Percentiles rank a stretch among this genome's conserved stretches.
Conservation (phyloP, 2,113 vertebrate genomes). For the Pampusana beccarii region DNA sequence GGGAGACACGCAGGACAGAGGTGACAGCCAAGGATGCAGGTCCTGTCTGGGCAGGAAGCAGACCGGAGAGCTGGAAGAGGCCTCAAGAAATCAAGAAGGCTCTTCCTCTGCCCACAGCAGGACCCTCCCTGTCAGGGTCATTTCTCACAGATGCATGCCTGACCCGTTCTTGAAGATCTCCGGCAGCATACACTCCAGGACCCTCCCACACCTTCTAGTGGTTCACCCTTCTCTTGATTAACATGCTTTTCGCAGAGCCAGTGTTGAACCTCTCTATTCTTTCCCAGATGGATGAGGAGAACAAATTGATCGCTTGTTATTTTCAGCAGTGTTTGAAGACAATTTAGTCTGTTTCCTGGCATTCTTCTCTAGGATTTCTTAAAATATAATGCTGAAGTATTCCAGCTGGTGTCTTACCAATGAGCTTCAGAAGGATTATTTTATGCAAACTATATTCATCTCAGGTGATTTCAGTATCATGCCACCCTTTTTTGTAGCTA, state of each 20-base stretch:
- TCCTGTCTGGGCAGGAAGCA: neutral
- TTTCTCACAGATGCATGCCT: neutral
- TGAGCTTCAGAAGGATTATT: neutral
- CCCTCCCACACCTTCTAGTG: neutral
- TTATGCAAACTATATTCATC: neutral
- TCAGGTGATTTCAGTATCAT: neutral
- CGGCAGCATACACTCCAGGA: neutral
- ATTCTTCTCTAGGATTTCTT: neutral
- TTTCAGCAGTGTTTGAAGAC: neutral
- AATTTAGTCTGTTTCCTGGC: neutral
- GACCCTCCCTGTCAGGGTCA: neutral
- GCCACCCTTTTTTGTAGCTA: neutral
- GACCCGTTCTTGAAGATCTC: neutral
- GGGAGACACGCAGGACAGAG: neutral
- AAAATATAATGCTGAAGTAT: neutral
- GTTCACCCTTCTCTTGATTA: neutral
- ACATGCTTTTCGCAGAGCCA: neutral
- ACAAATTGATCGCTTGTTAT: neutral
- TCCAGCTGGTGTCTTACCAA: neutral
- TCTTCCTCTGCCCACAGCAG: neutral
- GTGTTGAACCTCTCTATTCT: neutral
- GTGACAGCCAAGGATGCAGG: neutral
- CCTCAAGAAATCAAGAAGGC: neutral
- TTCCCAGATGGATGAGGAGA: neutral
- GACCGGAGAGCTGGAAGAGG: neutral